These are phyloP conservation scores for Apantesis nais DNA, from an alignment of 2,888 invertebrate genomes.

Conservation along the genomic window DNA sequence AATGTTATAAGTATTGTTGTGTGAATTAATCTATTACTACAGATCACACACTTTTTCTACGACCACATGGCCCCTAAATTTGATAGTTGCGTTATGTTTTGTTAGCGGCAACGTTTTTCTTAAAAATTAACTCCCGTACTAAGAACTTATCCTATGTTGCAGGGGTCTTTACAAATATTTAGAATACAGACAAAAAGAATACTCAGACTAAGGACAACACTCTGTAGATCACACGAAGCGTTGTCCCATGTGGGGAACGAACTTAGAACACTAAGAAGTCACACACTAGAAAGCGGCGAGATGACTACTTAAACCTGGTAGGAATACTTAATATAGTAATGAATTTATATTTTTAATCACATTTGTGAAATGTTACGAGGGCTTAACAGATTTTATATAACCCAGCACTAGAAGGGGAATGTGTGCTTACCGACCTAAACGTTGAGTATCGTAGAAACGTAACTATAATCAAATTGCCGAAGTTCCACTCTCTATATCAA, in stretches of 20 bases:
- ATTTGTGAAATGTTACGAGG: background rate
- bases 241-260: background rate
- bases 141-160: too few relatives aligned
- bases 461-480: background rate
- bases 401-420: background rate
- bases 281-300: background rate
- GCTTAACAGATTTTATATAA: background rate
- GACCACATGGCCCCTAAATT: background rate
- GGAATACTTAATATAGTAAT: too few relatives aligned
- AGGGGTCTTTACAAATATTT: too few relatives aligned
- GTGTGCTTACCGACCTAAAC: background rate
- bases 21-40: background rate
- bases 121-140: too few relatives aligned
- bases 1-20: background rate
- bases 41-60: background rate
- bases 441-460: background rate
- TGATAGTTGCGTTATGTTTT: background rate
- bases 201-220: background rate
- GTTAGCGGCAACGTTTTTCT: background rate
- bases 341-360: background rate
- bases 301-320: background rate
- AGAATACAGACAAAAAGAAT: background rate
- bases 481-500: background rate
- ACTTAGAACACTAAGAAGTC: background rate
- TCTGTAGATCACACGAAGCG: background rate